phyloP scores from a whole-genome alignment of 2,888 invertebrate genomes.

The Leuctra nigra region DNA sequence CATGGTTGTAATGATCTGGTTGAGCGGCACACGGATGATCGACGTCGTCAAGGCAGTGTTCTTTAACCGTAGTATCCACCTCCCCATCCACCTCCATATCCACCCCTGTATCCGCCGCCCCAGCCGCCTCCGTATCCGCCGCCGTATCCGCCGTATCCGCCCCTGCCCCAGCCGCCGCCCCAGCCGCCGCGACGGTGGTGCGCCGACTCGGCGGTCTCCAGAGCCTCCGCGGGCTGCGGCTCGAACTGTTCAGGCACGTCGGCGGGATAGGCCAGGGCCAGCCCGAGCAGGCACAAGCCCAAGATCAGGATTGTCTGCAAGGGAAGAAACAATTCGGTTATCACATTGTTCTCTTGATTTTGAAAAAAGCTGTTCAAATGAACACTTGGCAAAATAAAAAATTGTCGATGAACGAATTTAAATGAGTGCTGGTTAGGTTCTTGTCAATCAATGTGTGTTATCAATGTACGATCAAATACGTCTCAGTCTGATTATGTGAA shows the following conservation, averaged over 20 bases:
- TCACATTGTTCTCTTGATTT: too few species aligned
- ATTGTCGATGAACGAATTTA: too few species aligned
- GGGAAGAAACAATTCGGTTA: not conserved
- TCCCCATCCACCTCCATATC: conserved; percentile 11
- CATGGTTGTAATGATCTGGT: not conserved
- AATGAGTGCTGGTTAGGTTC: too few species aligned
- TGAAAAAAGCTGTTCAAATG: not conserved
- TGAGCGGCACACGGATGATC: not conserved
- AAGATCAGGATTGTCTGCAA: not conserved
- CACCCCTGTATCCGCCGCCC: not conserved
- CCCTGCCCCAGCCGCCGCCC: not conserved
- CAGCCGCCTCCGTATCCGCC: not conserved
- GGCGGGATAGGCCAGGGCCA: not conserved
- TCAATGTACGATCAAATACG: too few species aligned
- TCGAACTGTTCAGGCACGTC: not conserved
- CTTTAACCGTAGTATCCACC: not conserved
- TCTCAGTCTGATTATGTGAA: too few species aligned
- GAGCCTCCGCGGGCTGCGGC: not conserved
- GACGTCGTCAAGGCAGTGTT: not conserved
- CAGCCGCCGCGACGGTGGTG: conserved; percentile 1
- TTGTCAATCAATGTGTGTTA: too few species aligned
- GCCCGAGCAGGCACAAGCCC: not conserved
- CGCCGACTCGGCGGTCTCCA: conserved; percentile 1
- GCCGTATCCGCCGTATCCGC: conserved; percentile 8
- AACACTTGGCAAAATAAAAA: too few species aligned